phyloP scores from a whole-genome alignment of 2,797 vertebrate species.

The Acanthopagrus latus region DNA sequence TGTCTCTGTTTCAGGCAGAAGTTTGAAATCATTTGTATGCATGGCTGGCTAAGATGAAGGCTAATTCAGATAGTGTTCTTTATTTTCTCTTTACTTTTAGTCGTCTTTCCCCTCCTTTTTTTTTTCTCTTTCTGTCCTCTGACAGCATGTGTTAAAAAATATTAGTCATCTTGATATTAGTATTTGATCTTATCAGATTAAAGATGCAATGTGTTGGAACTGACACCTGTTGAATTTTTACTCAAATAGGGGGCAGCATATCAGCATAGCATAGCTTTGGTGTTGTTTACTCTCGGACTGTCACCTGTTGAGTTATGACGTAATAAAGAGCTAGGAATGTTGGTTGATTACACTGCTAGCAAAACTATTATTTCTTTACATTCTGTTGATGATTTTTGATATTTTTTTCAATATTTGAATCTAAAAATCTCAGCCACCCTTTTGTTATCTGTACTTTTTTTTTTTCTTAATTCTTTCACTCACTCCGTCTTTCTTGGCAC shows the following conservation, averaged over 20 bases:
- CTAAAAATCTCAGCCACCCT: not conserved
- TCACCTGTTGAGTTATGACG: too few species aligned
- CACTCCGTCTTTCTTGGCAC: constrained; percentile 9
- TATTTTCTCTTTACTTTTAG: not conserved
- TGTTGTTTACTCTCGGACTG: too few species aligned
- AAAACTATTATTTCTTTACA: too few species aligned
- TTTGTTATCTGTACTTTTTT: not conserved
- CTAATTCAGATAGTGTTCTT: not conserved
- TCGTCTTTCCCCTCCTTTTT: not conserved
- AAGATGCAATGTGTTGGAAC: too few species aligned
- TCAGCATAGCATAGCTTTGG: too few species aligned
- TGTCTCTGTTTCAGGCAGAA: not conserved
- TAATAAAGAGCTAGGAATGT: too few species aligned
- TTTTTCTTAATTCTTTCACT: constrained; percentile 16
- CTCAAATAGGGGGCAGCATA: too few species aligned
- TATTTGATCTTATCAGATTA: constrained; percentile 4
- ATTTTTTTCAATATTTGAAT: too few species aligned
- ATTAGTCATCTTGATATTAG: too few species aligned
- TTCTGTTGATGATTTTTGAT: too few species aligned
- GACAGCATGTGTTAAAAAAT: not conserved
- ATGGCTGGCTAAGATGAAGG: not conserved
- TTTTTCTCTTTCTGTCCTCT: not conserved
- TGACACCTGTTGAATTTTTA: too few species aligned
- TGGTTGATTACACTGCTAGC: too few species aligned
- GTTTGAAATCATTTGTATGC: not conserved